Conservation (phyloP, 2,113 vertebrate species). For the Monopterus albus region DNA sequence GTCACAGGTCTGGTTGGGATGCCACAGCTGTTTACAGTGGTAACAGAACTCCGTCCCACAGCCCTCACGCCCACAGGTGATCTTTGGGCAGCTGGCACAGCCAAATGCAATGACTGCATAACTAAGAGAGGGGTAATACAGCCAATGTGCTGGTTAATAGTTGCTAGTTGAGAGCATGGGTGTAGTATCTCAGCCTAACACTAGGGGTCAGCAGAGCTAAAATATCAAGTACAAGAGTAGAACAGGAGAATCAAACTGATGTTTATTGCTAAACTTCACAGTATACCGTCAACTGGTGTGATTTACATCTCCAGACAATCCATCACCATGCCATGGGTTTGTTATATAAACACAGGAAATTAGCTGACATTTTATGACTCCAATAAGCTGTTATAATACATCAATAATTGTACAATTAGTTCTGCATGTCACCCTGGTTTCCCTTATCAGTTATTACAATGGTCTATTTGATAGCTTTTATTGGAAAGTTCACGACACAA, state of each 20-base stretch:
- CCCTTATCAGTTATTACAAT: slow-evolving; percentile 7
- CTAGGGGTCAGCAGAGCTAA: slow-evolving; percentile 30
- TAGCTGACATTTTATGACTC: background rate
- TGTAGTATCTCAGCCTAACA: slow-evolving; percentile 20
- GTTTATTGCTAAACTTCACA: background rate
- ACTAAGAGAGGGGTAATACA: slow-evolving; percentile 65
- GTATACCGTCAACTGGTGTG: background rate
- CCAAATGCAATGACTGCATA: slow-evolving; percentile 98
- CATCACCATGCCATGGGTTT: background rate
- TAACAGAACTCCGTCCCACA: slow-evolving; percentile 99
- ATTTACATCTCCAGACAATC: background rate
- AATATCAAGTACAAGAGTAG: background rate
- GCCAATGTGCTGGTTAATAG: background rate
- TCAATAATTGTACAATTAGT: slow-evolving; percentile 5
- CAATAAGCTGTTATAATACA: too few relatives aligned
- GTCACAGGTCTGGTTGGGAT: slow-evolving; percentile 98
- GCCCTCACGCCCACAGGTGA: slow-evolving; percentile 94
- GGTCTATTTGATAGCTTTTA: slow-evolving; percentile 14
- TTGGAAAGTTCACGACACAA: background rate
- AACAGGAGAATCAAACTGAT: background rate
- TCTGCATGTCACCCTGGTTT: slow-evolving; percentile 11
- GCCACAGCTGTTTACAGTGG: slow-evolving; percentile 99
- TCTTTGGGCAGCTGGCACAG: slow-evolving; percentile 98
- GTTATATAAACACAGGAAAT: slow-evolving; percentile 15
- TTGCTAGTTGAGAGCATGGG: background rate